A percentile compares a stretch with the other conserved stretches of the same genome.
Evolutionary conservation across 1,140 invertebrate species (phyloP).

Genomic region (Delia radicum): DNA sequence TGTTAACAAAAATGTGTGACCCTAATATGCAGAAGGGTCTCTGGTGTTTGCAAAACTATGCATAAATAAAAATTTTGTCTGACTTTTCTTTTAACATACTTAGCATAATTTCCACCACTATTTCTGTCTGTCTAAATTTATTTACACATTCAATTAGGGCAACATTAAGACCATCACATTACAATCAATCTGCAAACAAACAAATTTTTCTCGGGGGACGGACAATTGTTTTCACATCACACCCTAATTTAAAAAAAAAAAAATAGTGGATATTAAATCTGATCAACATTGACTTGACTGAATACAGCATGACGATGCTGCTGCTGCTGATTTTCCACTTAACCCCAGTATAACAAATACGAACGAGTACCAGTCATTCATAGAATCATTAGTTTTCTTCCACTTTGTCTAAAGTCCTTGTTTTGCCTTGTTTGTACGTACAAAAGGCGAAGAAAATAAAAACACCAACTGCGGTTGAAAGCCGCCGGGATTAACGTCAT

Average conservation of each 20-base stretch:
- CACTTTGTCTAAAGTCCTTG: constrained; percentile 26
- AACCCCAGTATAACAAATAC: constrained; percentile 35
- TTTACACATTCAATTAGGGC: constrained; percentile 56
- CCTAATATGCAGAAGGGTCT: too few species aligned
- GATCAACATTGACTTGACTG: background rate
- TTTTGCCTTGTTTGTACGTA: constrained; percentile 30
- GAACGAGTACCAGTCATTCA: constrained; percentile 2
- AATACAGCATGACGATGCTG: too few species aligned
- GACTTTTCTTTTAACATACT: background rate
- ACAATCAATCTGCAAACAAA: constrained; percentile 39
- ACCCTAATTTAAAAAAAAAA: constrained; percentile 53
- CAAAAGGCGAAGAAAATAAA: constrained; percentile 16
- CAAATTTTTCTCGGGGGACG: constrained; percentile 47
- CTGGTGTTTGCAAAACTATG: too few species aligned
- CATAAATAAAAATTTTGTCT: too few species aligned
- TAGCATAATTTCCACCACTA: background rate
- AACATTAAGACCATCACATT: constrained; percentile 41
- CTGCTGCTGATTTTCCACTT: constrained; percentile 44
- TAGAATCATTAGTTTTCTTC: constrained; percentile 9
- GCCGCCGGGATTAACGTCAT: constrained; percentile 53
- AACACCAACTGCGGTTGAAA: constrained; percentile 48
- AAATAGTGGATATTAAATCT: background rate
- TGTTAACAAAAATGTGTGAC: too few species aligned
- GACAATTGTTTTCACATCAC: constrained; percentile 56
- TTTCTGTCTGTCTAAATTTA: constrained; percentile 37